Conservation (phyloP, 2,888 invertebrate species). For the Oscheius sp. region DNA sequence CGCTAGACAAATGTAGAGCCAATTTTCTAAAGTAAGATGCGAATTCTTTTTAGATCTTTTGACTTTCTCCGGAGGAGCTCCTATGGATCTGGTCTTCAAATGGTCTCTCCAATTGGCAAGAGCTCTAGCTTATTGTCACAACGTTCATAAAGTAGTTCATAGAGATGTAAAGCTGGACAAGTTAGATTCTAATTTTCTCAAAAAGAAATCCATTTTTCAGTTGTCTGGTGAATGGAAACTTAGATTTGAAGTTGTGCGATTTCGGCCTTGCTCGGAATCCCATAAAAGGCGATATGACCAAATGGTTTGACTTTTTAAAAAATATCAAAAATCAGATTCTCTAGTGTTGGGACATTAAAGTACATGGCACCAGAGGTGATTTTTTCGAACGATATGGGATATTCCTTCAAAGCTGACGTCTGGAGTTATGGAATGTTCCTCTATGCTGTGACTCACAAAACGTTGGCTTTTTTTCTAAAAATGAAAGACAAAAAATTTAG, state of each 20-base stretch:
- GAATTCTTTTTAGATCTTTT: too few relatives aligned
- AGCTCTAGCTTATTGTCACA: too few relatives aligned
- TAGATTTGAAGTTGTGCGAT: neutral
- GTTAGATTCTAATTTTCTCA: neutral
- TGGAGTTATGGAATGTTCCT: slow-evolving; percentile 14
- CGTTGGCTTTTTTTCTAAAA: neutral
- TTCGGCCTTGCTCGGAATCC: neutral
- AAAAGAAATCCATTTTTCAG: neutral
- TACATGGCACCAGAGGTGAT: slow-evolving; percentile 5
- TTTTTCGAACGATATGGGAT: neutral
- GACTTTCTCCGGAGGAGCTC: too few relatives aligned
- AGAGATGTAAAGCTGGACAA: neutral
- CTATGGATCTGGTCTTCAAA: too few relatives aligned
- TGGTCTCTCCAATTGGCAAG: too few relatives aligned
- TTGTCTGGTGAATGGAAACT: neutral
- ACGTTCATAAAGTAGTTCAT: too few relatives aligned
- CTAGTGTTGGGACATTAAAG: neutral
- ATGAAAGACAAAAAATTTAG: too few relatives aligned
- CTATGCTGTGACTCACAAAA: neutral
- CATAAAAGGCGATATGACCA: neutral
- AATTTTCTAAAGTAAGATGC: too few relatives aligned
- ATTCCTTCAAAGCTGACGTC: slow-evolving; percentile 9
- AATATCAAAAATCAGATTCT: too few relatives aligned
- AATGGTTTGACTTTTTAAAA: neutral
- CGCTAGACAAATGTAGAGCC: too few relatives aligned